These are phyloP conservation scores for Megalops cyprinoides DNA, from an alignment of 2,797 vertebrate species.

Conservation along the genomic window DNA sequence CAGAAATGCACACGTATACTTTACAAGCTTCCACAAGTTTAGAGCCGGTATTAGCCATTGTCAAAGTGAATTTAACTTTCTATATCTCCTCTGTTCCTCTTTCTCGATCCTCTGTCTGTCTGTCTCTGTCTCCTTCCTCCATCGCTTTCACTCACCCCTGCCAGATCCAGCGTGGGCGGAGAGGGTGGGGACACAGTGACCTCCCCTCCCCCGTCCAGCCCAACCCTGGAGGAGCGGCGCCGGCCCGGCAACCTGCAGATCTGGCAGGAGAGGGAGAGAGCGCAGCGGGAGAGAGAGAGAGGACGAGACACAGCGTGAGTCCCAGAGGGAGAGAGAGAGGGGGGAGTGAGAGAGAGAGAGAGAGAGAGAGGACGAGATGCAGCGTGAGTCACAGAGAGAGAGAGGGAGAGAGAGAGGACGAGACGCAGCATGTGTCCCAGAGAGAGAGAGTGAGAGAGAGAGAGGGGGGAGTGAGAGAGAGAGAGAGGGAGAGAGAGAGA, in stretches of 20 bases:
- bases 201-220: slow-evolving; percentile 55
- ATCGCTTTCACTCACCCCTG: background rate
- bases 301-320: slow-evolving; percentile 50
- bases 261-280: slow-evolving; percentile 87
- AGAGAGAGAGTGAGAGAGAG: background rate
- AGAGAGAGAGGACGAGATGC: slow-evolving; percentile 39
- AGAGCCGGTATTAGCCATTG: background rate
- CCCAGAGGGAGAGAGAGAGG: background rate
- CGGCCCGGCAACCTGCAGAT: slow-evolving; percentile 80
- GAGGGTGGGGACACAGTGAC: slow-evolving; percentile 38
- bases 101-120: background rate
- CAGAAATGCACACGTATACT: background rate
- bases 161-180: slow-evolving; percentile 37
- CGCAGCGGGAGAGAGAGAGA: slow-evolving; percentile 51
- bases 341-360: background rate
- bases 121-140: background rate
- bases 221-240: slow-evolving; percentile 74
- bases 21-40: background rate
- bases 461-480: background rate
- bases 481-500: background rate
- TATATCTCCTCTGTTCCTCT: background rate
- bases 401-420: slow-evolving; percentile 60
- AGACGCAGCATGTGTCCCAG: too few species aligned
- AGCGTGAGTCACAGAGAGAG: background rate
- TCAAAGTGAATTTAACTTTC: background rate